A percentile compares a stretch with the other conserved stretches of the same genome.
Conservation (phyloP, 1,140 invertebrate species). For the Sminthurinus signatus region DNA sequence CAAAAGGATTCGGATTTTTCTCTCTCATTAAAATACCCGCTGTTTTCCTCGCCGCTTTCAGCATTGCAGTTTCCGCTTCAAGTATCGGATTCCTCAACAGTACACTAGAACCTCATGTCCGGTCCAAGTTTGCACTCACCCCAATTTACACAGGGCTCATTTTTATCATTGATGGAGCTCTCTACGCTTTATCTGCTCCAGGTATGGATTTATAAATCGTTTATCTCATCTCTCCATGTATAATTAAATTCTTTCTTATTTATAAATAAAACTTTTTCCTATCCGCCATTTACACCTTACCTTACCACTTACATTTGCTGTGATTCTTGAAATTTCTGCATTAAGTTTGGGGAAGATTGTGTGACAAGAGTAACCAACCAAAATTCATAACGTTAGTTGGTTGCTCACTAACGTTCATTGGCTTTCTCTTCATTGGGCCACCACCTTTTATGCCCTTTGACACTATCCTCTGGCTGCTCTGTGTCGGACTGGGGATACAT, state of each 20-base stretch:
- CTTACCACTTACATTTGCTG: too few species aligned
- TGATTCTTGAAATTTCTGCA: too few species aligned
- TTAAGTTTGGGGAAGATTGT: slow-evolving; percentile 66
- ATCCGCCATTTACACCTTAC: too few species aligned
- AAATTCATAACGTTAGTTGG: slow-evolving; percentile 62
- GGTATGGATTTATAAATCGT: too few species aligned
- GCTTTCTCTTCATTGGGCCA: slow-evolving; percentile 67
- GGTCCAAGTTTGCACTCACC: slow-evolving; percentile 42
- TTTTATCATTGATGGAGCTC: slow-evolving; percentile 80
- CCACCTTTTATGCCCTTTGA: slow-evolving; percentile 60
- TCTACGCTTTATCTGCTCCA: slow-evolving; percentile 73
- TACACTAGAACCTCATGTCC: slow-evolving; percentile 71
- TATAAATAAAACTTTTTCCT: too few species aligned
- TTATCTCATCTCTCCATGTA: too few species aligned
- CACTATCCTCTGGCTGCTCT: slow-evolving; percentile 51
- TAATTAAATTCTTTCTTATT: too few species aligned
- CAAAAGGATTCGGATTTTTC: slow-evolving; percentile 43
- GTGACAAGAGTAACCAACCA: slow-evolving; percentile 57
- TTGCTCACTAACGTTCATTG: slow-evolving; percentile 57
- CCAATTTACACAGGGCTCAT: slow-evolving; percentile 71
- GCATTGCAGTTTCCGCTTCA: slow-evolving; percentile 67
- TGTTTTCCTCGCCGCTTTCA: slow-evolving; percentile 58
- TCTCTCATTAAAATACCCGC: slow-evolving; percentile 61
- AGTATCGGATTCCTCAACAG: slow-evolving; percentile 76
- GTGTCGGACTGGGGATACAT: background rate